Conservation (phyloP, 1,140 invertebrate species). For the Sycobia sp. region DNA sequence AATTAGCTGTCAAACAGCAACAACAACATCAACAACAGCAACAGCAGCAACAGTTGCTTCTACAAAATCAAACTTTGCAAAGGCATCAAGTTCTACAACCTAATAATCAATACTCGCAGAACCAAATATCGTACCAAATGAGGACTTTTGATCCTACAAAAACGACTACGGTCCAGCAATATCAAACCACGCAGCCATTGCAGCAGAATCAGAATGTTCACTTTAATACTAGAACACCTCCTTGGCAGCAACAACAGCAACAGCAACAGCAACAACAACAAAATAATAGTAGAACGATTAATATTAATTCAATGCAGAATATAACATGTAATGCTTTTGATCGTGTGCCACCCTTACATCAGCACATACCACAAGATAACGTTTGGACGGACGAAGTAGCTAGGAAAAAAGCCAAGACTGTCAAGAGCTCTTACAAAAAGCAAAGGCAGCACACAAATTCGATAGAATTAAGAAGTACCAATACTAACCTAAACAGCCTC, state of each 20-base stretch:
- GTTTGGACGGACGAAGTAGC: slow-evolving; percentile 69
- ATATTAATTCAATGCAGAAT: slow-evolving; percentile 45
- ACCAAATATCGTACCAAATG: slow-evolving; percentile 60
- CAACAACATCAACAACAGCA: slow-evolving; percentile 50
- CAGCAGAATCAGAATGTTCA: slow-evolving; percentile 42
- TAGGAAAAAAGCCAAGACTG: slow-evolving; percentile 68
- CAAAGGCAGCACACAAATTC: slow-evolving; percentile 56
- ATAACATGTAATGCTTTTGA: slow-evolving; percentile 63
- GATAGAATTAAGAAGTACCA: slow-evolving; percentile 40
- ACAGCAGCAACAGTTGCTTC: slow-evolving; percentile 50
- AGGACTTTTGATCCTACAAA: slow-evolving; percentile 50
- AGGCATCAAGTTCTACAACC: slow-evolving; percentile 53
- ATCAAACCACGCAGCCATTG: slow-evolving; percentile 35
- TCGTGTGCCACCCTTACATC: slow-evolving; percentile 74
- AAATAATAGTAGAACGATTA: slow-evolving; percentile 29
- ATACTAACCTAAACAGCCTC: slow-evolving; percentile 40
- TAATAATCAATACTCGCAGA: slow-evolving; percentile 62
- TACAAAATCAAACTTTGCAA: slow-evolving; percentile 56
- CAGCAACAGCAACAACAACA: slow-evolving; percentile 51
- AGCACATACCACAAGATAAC: slow-evolving; percentile 67
- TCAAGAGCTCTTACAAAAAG: slow-evolving; percentile 64
- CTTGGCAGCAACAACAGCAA: slow-evolving; percentile 65
- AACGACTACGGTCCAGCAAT: slow-evolving; percentile 44
- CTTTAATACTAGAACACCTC: slow-evolving; percentile 64
- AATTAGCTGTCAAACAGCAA: slow-evolving; percentile 51